These are phyloP conservation scores for Pogonocichla stellata DNA, from an alignment of 2,113 vertebrate species.

Conservation along the genomic window DNA sequence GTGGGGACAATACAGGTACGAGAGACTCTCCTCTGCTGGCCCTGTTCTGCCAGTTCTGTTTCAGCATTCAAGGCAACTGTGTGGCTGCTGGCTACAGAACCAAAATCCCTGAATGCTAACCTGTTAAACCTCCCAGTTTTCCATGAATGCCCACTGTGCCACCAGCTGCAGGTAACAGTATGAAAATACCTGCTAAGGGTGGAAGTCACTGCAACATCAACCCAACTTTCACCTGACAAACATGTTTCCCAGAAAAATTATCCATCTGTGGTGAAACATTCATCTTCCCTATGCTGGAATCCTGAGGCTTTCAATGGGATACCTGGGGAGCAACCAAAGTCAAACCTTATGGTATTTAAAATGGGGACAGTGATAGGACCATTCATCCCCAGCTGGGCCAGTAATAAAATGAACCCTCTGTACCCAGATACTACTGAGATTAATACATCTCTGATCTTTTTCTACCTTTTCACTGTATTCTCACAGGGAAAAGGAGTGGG, in stretches of 20 bases:
- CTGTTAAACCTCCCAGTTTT: background rate
- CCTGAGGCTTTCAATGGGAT: background rate
- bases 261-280: background rate
- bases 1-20: background rate
- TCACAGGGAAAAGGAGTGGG: background rate
- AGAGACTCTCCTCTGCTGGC: background rate
- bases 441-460: background rate
- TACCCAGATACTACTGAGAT: background rate
- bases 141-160: accelerated
- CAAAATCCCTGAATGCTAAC: accelerated
- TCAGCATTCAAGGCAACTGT: background rate
- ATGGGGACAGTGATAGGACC: background rate
- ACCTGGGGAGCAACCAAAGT: background rate
- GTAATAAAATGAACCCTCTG: background rate
- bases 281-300: background rate
- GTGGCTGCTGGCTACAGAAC: background rate
- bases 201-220: background rate
- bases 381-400: accelerated
- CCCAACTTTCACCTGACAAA: background rate
- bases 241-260: background rate
- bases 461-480: background rate
- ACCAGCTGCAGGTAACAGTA: background rate
- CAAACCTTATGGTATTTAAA: background rate
- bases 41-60: background rate
- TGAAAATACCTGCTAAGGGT: background rate